phyloP scores from a whole-genome alignment of 1,140 invertebrate species.

The Drosophila ercepeae region DNA sequence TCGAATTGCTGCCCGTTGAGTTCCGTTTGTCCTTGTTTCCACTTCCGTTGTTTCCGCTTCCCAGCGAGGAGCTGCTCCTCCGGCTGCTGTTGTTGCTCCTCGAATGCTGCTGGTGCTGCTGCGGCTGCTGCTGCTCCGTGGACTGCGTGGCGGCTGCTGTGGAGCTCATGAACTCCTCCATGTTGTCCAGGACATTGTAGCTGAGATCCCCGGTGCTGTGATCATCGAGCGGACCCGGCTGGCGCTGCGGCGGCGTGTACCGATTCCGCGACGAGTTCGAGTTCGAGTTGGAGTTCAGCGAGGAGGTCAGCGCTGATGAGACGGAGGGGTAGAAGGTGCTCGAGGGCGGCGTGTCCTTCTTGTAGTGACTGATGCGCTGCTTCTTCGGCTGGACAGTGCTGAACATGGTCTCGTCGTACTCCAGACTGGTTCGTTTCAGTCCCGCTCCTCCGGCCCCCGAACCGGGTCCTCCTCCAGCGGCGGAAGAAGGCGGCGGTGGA shows the following conservation, averaged over 20 bases:
- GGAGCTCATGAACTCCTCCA: slow-evolving; percentile 72
- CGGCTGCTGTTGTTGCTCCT: slow-evolving; percentile 32
- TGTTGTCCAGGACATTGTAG: slow-evolving; percentile 78
- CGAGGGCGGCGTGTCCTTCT: slow-evolving; percentile 82
- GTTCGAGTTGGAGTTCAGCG: too few relatives aligned
- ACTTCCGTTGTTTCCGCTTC: slow-evolving; percentile 15
- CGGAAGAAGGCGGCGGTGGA: slow-evolving; percentile 86
- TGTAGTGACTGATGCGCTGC: slow-evolving; percentile 92
- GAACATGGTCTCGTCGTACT: slow-evolving; percentile 86
- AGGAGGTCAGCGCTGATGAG: slow-evolving; percentile 17
- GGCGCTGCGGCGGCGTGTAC: slow-evolving; percentile 66
- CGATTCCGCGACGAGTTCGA: slow-evolving; percentile 55
- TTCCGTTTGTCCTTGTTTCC: slow-evolving; percentile 59
- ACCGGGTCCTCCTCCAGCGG: slow-evolving; percentile 52
- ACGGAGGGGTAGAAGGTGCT: slow-evolving; percentile 22
- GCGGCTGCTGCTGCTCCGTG: slow-evolving; percentile 30
- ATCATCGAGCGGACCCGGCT: slow-evolving; percentile 64
- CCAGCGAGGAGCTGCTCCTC: slow-evolving; percentile 29
- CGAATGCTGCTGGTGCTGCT: slow-evolving; percentile 36
- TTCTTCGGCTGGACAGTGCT: slow-evolving; percentile 86
- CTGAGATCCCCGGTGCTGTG: slow-evolving; percentile 71
- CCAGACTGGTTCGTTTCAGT: slow-evolving; percentile 72
- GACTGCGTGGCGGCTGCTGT: slow-evolving; percentile 33
- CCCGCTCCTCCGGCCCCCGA: slow-evolving; percentile 84
- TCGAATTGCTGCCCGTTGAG: slow-evolving; percentile 67